A percentile compares a stretch with the other conserved stretches of the same genome.
Conservation (phyloP, 2,797 vertebrate genomes). For the Smutsia gigantea region DNA sequence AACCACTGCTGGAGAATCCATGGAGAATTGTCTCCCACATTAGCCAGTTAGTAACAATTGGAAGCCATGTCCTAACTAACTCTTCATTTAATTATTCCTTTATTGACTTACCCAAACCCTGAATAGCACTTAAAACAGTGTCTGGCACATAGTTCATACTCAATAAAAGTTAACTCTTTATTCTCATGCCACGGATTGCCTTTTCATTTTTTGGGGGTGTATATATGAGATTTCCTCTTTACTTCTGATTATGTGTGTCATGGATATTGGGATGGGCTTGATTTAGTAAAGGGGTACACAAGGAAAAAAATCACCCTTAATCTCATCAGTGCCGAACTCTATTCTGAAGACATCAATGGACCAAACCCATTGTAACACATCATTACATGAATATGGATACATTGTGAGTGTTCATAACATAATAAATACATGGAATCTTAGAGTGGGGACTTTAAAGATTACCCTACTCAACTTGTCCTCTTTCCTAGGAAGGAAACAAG, state of each 20-base stretch:
- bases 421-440: not conserved
- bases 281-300: not conserved
- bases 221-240: not conserved
- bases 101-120: not conserved
- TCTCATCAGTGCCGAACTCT: not conserved
- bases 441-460: not conserved
- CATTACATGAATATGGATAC: not conserved
- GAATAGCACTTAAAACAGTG: not conserved
- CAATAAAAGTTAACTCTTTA: not conserved
- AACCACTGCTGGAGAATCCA: not conserved
- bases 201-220: not conserved
- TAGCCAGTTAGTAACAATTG: not conserved
- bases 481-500: not conserved
- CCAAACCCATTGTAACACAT: not conserved
- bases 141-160: not conserved
- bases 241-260: not conserved
- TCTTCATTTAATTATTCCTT: not conserved
- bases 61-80: not conserved
- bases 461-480: not conserved
- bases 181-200: not conserved
- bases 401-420: not conserved
- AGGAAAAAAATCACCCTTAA: not conserved
- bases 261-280: not conserved
- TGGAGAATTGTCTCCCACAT: not conserved
- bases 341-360: constrained; percentile 3